Conservation (phyloP, 2,113 vertebrate genomes). For the Pterocles gutturalis region DNA sequence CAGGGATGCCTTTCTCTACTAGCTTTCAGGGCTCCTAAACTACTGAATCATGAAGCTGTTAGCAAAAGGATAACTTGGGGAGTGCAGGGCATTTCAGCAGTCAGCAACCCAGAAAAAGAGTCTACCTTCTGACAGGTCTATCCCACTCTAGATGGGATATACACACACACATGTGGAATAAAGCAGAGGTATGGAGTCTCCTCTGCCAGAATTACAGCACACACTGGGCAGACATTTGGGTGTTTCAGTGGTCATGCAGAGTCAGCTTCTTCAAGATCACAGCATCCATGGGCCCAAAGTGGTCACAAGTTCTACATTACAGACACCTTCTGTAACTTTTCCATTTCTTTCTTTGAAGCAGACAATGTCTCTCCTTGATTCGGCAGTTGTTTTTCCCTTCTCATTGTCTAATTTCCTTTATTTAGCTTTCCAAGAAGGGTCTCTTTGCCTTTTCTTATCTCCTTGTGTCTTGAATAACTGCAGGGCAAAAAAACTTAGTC, state of each 20-base stretch:
- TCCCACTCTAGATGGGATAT: background rate
- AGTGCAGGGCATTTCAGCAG: background rate
- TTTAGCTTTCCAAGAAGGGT: background rate
- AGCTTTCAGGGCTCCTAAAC: background rate
- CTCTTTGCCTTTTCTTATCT: background rate
- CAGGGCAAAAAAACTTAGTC: accelerated
- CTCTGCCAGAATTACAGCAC: background rate
- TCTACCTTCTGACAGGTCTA: background rate
- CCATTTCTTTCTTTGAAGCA: background rate
- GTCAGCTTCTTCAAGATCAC: background rate
- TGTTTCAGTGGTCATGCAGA: background rate
- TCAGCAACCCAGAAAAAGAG: background rate
- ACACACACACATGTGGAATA: background rate
- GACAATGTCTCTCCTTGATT: background rate
- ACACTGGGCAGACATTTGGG: background rate
- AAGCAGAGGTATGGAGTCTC: background rate
- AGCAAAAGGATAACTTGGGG: background rate
- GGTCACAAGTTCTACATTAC: background rate
- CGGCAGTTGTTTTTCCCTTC: background rate
- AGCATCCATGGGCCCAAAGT: background rate
- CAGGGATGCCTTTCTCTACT: background rate
- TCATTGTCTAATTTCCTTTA: background rate
- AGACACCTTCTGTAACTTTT: background rate
- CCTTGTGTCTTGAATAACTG: background rate
- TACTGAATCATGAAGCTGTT: background rate